Percentiles rank a stretch among this genome's conserved stretches.
These are phyloP conservation scores for Tapirus indicus DNA, from an alignment of 2,797 vertebrate species.

Conservation along the genomic window DNA sequence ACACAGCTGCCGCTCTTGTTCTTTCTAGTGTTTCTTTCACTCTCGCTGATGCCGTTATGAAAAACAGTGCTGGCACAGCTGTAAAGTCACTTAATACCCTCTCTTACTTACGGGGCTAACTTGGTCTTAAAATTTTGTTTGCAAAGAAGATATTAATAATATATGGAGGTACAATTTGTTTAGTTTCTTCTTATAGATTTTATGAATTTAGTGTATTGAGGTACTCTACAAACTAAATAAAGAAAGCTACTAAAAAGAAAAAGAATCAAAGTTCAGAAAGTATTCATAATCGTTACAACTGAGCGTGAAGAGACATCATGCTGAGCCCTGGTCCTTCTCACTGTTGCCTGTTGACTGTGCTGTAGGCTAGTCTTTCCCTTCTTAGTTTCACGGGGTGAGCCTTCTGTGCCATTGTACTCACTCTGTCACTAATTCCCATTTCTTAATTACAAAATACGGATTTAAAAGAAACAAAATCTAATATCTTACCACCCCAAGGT, in stretches of 20 bases:
- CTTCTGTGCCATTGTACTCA: conserved; percentile 33
- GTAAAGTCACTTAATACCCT: not conserved
- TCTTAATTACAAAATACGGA: conserved; percentile 59
- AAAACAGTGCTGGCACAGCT: conserved; percentile 56
- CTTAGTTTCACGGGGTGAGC: not conserved
- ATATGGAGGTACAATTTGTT: not conserved
- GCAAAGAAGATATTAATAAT: conserved; percentile 37
- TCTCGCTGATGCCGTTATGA: conserved; percentile 62
- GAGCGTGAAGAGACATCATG: not conserved
- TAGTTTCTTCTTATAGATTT: not conserved
- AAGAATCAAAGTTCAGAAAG: conserved; percentile 25
- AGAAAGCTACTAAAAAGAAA: conserved; percentile 30
- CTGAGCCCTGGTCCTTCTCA: not conserved
- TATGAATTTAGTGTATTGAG: not conserved
- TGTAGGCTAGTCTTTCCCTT: not conserved
- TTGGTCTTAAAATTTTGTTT: conserved; percentile 51
- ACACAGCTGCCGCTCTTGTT: not conserved
- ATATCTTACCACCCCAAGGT: conserved; percentile 50
- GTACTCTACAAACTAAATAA: not conserved
- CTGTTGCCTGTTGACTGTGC: not conserved
- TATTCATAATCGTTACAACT: not conserved
- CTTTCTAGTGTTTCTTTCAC: conserved; percentile 55
- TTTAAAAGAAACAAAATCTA: conserved; percentile 68
- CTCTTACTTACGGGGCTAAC: conserved; percentile 37
- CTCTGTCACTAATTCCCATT: conserved; percentile 67